Base-by-base conservation (phyloP, 2,797 vertebrate species). In the Balearica regulorum region DNA sequence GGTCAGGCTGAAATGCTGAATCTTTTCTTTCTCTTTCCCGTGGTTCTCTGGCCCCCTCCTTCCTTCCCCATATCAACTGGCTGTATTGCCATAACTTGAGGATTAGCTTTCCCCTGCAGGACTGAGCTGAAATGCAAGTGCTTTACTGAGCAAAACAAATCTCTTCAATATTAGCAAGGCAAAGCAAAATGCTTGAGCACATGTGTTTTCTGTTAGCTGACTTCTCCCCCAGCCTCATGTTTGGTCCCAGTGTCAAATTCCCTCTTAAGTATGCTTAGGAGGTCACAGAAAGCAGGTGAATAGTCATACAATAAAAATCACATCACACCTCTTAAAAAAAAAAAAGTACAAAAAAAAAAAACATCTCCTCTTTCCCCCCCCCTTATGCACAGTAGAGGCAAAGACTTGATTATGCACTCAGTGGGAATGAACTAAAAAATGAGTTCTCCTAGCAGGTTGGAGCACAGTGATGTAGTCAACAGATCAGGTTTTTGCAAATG, bases 221-320 rank as follows among this genome's bases (percentile, higher is more conserved):
- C 75, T 96, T 96, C 79, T 96, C 92, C 84, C 91, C 69, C 72
- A 87, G 60, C 83, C 90, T 92, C 44, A 41, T n/a, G 48, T 64
- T 95, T 85, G 79, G 91, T 95, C 44, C 14, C 39, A 54, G 91
- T 95, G 90, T 96, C 95, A 93, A 87, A 90, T 95, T 97, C 89
- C 94, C 89, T 94, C 93, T 95, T 88, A 95, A 96, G 90, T 93
- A 54, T 71, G 82, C 55, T 90, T 89, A 93, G 94, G 79, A 94
- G 95, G 93, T 96, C 93, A 95, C 61, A 94, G 82, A 93, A 94
- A 95, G 95, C 95, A 96, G 95, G 96, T 96, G 97, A 97, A 90
- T 94, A 96, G 87, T 93, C 89, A 79, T 97, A 93, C 92, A 93
- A 95, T 96, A 96, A 96, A 97, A 96, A 97, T 97, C 96, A 97